Conservation (phyloP, 2,113 vertebrate species). For the Thamnophis sirtalis region DNA sequence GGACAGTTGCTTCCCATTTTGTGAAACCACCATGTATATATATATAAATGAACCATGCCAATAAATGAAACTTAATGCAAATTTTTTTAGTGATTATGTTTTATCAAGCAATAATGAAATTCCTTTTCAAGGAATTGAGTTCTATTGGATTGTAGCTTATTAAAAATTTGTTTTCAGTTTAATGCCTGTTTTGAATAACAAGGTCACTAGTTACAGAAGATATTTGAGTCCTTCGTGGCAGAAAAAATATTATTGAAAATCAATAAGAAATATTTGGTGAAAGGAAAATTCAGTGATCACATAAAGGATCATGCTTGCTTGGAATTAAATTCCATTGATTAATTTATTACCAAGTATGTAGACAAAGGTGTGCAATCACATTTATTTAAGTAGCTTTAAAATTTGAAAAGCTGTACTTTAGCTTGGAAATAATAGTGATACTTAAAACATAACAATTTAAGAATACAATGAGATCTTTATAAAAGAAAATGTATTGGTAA, state of each 20-base stretch:
- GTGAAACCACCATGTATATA: constrained; percentile 1
- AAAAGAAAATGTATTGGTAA: background rate
- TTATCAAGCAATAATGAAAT: background rate
- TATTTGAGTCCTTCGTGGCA: background rate
- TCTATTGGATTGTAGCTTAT: background rate
- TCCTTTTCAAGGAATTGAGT: background rate
- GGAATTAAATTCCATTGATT: background rate
- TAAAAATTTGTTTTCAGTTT: background rate
- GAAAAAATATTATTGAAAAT: background rate
- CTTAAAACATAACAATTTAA: background rate
- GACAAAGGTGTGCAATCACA: background rate
- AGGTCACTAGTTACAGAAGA: background rate
- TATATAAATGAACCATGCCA: constrained; percentile 40
- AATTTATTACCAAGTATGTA: background rate
- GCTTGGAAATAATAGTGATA: background rate
- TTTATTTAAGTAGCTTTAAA: background rate
- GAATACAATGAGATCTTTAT: background rate
- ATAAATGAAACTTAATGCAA: constrained; percentile 57
- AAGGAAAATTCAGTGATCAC: background rate
- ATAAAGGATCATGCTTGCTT: background rate
- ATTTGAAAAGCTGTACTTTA: background rate
- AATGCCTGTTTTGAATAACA: background rate
- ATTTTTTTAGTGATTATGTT: background rate
- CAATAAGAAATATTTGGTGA: background rate
- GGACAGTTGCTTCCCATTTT: background rate